phyloP scores from a whole-genome alignment of 2,113 vertebrate genomes.

The Rhinolophus ferrumequinum region DNA sequence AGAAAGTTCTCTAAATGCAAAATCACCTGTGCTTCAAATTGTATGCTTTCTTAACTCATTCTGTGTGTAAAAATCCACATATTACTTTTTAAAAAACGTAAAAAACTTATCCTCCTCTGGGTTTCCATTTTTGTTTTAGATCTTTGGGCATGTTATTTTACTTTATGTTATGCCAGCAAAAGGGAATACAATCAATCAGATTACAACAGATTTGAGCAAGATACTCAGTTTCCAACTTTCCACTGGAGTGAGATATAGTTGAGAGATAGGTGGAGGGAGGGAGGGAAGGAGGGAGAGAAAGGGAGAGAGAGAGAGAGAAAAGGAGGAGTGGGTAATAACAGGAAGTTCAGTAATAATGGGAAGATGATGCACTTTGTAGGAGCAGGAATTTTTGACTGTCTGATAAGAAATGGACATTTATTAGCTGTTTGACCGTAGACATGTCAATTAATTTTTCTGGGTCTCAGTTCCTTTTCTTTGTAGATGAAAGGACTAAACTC shows the following conservation, averaged over 20 bases:
- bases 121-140: constrained; percentile 21
- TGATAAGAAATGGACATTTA: neutral
- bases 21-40: neutral
- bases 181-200: neutral
- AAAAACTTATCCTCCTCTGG: neutral
- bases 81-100: neutral
- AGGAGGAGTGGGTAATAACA: rapidly evolving
- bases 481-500: neutral
- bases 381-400: neutral
- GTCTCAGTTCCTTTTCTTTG: neutral
- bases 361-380: neutral
- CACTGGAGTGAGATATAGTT: neutral
- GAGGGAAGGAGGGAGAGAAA: too few species aligned
- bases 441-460: neutral
- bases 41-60: neutral
- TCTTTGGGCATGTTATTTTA: neutral
- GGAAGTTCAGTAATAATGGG: rapidly evolving
- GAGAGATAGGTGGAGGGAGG: too few species aligned
- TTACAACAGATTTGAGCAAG: neutral
- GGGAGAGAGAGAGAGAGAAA: too few species aligned
- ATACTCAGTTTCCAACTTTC: neutral
- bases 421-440: neutral
- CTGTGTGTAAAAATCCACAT: neutral
- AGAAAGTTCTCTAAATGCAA: neutral
- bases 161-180: neutral